Evolutionary conservation across 2,797 vertebrate species (phyloP), one percentile per base, ranked within the genome.

Genomic region (Liparis tanakae): DNA sequence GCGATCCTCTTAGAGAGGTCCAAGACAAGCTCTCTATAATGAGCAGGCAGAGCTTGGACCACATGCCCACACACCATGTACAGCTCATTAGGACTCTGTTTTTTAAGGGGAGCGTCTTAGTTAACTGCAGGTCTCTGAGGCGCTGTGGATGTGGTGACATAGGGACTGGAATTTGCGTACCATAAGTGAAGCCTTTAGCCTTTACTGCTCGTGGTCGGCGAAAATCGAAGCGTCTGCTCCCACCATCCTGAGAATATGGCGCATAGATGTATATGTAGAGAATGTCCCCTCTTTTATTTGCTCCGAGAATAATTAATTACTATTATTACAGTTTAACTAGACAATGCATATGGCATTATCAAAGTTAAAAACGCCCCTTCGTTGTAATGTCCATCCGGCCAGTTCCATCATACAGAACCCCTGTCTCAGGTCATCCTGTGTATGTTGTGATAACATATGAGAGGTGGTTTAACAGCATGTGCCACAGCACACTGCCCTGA

Each of bases 21-120:
- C 82, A 58, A 85, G 76, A 65, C 70, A 62, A 62, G 63, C 48
- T 75, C 77, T 77, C 66, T 78, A 73, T 91, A 91, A 91, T 91
- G 82, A 91, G 90, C 71, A 66, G 76, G 81, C 74, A 66, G 56
- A 59, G 82, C 78, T 20, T 76, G 70, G 76, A 77, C 80, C 79
- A 75, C 80, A 82, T 85, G 83, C 85, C 85, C 54, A 51, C 61
- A 61, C 5, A 61, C 69, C 72, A 56, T 74, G 74, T 72, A 72
- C 67, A 72, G 74, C 83, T 90, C 75, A 76, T 93, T 90, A 88
- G 48, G 84, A 63, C 33, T 68, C 55, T 76, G 64, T 63, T 79
- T 78, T 57, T 81, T 78, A 72, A 46, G 41, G 25, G 36, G 62
- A 46, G 56, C 34, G 18, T 72, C 59, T 85, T 79, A 67, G 64